A percentile compares a stretch with the other conserved stretches of the same genome.
These are phyloP conservation scores for Metopia argyrocephala DNA, from an alignment of 2,888 invertebrate species.

Conservation along the genomic window DNA sequence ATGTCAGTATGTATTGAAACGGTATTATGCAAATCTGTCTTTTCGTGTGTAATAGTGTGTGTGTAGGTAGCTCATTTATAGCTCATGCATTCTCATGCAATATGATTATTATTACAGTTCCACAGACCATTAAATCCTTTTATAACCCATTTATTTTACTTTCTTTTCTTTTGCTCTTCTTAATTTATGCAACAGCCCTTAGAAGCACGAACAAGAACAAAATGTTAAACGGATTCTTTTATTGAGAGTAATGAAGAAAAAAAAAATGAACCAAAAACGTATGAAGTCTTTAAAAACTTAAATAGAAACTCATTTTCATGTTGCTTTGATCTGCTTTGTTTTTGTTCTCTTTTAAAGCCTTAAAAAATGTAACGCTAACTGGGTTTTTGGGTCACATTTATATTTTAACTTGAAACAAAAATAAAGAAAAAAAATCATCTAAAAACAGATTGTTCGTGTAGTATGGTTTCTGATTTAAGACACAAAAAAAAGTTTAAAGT, in stretches of 20 bases:
- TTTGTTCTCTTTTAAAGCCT: not conserved
- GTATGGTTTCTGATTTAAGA: conserved; percentile 14
- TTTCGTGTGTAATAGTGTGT: not conserved
- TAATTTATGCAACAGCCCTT: conserved; percentile 35
- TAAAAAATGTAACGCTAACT: conserved; percentile 40
- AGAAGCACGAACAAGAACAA: not conserved
- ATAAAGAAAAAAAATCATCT: not conserved
- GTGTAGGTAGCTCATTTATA: conserved; percentile 16
- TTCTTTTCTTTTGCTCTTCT: conserved; percentile 5
- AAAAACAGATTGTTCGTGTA: conserved; percentile 23
- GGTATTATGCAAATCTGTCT: not conserved
- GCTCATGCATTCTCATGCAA: not conserved
- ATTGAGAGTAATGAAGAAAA: conserved; percentile 28
- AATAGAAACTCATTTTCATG: not conserved
- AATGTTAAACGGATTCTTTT: conserved; percentile 18
- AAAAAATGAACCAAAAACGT: conserved; percentile 6
- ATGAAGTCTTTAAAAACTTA: conserved; percentile 39
- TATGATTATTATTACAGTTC: conserved; percentile 21
- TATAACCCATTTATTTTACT: conserved; percentile 46
- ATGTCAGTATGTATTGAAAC: not conserved
- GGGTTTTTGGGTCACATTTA: conserved; percentile 62
- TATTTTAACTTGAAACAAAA: conserved; percentile 1
- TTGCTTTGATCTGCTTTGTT: conserved; percentile 36
- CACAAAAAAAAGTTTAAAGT: no score
- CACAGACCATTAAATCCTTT: conserved; percentile 54